Base-by-base conservation (phyloP, 2,113 vertebrate species). In the Oncorhynchus keta region DNA sequence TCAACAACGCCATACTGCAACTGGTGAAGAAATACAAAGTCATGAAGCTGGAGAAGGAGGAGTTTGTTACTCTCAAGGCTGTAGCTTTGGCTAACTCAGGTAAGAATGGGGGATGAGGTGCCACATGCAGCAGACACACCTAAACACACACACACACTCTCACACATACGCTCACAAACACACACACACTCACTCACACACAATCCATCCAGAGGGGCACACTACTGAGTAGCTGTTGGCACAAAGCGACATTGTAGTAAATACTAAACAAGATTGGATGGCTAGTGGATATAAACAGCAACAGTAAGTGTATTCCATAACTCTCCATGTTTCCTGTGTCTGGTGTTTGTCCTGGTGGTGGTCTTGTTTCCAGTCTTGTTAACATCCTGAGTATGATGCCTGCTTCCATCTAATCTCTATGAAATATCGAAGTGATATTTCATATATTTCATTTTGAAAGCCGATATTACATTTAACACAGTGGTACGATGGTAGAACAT, bases 41-140 rank as follows among this genome's bases (percentile, higher is more conserved):
- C 85, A 98, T 99, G 96, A 99, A 99, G 90, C 93, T 99, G 88
- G 98, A 99, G 93, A 99, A 99, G 79, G 98, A 99, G 91, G 97
- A 99, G 86, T 99, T 99, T 84, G 97, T 99, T 86, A 98, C 97
- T 90, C 95, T 99, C 86, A 99, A 99, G 94, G 98, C 98, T 86
- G 98, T 99, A 79, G 98, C 98, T 72, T 95, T 99, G 89, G 97
- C 97, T 92, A 99, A 99, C 95, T 99, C 98, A 97, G 98, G 97
- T 99, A 89, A 45, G 39, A 45, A 45, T 8, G 39, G 9, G 8
- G 9, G 39, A 45, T 45, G 8, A 45, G 39, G 39, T 45, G 39
- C 39, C 2, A 11, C 57, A 79, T 26, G 3, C 14, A 55, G 39
- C 51, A 55, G 13, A 55, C 14, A 55, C 28, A 6, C 26, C 24